phyloP scores from a whole-genome alignment of 2,797 vertebrate genomes.

The Brachymystax lenok region DNA sequence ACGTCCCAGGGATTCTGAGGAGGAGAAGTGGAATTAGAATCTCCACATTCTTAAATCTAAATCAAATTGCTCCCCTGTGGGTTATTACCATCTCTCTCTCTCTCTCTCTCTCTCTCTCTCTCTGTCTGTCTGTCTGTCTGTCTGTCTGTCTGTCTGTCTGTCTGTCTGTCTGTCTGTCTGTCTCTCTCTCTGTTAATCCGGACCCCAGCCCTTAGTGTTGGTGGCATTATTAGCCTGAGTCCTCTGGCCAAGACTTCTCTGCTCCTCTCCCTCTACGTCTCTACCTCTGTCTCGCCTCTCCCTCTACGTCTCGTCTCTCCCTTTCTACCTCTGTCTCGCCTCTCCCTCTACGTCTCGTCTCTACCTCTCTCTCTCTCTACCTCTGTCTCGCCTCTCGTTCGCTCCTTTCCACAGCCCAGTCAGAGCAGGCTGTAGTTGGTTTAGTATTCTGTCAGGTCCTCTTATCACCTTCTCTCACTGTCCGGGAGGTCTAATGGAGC shows the following conservation, averaged over 20 bases:
- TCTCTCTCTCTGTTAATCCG: conserved; percentile 6
- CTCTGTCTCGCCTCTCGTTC: background rate
- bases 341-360: background rate
- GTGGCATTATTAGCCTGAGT: conserved; percentile 50
- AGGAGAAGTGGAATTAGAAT: conserved; percentile 28
- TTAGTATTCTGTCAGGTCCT: background rate
- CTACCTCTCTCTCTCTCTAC: background rate
- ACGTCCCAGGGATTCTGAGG: conserved; percentile 19
- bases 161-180: background rate
- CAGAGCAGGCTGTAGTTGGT: background rate
- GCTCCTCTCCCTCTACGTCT: conserved; percentile 1
- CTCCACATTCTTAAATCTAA: conserved; percentile 30
- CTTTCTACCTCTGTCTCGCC: background rate
- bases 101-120: too few species aligned
- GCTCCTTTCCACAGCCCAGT: background rate
- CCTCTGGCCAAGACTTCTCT: conserved; percentile 8
- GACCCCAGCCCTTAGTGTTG: conserved; percentile 2
- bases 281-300: background rate
- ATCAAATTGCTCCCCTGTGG: conserved; percentile 17
- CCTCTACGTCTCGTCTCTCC: background rate
- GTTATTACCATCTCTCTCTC: background rate
- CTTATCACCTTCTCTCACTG: too few species aligned
- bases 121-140: too few species aligned
- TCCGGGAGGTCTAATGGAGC: too few species aligned
- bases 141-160: too few species aligned